Evolutionary conservation across 2,113 vertebrate species (phyloP).

Genomic region (Craseonycteris thonglongyai): DNA sequence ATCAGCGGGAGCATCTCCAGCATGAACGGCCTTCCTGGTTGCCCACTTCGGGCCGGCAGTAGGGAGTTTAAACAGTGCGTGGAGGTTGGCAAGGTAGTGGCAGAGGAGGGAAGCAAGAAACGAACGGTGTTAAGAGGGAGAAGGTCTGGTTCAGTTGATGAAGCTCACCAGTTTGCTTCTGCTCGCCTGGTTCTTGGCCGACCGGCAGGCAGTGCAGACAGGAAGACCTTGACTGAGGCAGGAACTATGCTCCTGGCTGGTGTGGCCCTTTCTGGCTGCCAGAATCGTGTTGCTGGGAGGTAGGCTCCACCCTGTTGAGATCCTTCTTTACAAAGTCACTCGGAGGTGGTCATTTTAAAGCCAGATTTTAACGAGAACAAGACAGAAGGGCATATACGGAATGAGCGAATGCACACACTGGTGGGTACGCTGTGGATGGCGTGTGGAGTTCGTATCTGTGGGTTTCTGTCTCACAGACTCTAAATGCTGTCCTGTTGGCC

Average conservation of each 20-base stretch:
- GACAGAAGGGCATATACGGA: not conserved
- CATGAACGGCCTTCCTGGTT: not conserved
- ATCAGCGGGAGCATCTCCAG: not conserved
- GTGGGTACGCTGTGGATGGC: accelerated
- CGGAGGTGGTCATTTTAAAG: not conserved
- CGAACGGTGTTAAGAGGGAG: not conserved
- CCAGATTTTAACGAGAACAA: not conserved
- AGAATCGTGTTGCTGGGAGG: not conserved
- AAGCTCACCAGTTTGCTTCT: not conserved
- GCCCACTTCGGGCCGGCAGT: not conserved
- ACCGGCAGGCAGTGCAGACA: not conserved
- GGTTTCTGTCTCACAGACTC: not conserved
- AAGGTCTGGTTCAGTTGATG: not conserved
- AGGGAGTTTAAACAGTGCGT: not conserved
- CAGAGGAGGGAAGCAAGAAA: not conserved
- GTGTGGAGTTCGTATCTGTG: not conserved
- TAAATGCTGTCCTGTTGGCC: not conserved
- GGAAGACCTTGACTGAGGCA: not conserved
- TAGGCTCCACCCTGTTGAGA: not conserved
- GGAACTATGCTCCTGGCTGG: not conserved
- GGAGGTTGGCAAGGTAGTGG: not conserved
- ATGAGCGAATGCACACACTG: not conserved
- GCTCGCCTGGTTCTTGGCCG: not conserved
- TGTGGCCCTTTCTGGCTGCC: not conserved
- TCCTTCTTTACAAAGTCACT: not conserved